phyloP scores from a whole-genome alignment of 35 echinoderm and acorn worm species.

The Heliocidaris erythrogramma region DNA sequence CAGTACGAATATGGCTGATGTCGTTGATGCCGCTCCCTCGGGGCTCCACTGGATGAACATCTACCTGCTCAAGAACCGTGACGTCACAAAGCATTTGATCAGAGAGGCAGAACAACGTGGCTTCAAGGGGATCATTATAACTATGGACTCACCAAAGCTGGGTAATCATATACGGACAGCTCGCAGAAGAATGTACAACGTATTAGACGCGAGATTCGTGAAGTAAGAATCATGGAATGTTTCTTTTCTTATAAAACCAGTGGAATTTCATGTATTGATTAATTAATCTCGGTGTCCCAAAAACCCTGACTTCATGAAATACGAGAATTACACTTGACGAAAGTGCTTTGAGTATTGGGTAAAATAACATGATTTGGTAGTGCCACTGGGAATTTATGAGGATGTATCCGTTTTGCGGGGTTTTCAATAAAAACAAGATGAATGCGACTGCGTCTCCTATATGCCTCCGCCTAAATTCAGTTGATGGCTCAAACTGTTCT shows the following conservation, averaged over 20 bases:
- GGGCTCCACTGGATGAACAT: background rate
- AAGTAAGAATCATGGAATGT: background rate
- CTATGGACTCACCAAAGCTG: background rate
- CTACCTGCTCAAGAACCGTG: constrained; percentile 13
- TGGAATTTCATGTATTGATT: background rate
- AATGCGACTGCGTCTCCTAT: too few species aligned
- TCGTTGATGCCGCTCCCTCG: background rate
- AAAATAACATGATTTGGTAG: too few species aligned
- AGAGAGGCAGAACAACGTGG: background rate
- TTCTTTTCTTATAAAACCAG: background rate
- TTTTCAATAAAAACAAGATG: too few species aligned
- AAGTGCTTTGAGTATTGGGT: background rate
- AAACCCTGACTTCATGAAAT: background rate
- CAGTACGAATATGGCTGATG: background rate
- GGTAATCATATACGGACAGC: background rate
- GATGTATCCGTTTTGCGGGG: too few species aligned
- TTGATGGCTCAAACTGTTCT: too few species aligned
- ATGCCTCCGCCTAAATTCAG: too few species aligned
- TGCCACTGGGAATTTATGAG: too few species aligned
- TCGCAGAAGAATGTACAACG: background rate
- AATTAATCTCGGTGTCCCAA: background rate
- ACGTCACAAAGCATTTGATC: background rate
- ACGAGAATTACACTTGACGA: background rate
- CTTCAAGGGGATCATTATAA: background rate
- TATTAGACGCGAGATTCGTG: background rate